phyloP scores from a whole-genome alignment of 2,888 invertebrate species.

The Lasioglossum calceatum region DNA sequence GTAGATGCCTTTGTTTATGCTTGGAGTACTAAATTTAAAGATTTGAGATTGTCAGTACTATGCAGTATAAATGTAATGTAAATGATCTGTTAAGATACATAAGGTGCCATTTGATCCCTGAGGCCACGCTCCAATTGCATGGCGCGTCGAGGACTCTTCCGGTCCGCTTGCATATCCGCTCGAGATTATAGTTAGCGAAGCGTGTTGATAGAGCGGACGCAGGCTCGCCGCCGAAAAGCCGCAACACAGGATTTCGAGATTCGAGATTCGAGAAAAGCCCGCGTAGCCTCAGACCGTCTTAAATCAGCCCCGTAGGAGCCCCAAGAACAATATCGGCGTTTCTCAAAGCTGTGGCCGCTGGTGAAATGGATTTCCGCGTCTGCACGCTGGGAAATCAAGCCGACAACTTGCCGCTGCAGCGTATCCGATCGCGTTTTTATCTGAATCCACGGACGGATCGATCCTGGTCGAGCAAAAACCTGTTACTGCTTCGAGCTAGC shows the following conservation, averaged over 20 bases:
- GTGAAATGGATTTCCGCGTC: slow-evolving; percentile 48
- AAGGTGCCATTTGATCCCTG: background rate
- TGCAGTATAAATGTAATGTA: too few species aligned
- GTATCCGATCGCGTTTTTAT: slow-evolving; percentile 23
- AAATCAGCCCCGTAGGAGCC: slow-evolving; percentile 30
- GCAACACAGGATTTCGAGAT: slow-evolving; percentile 28
- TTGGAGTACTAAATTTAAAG: too few species aligned
- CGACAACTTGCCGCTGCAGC: slow-evolving; percentile 8
- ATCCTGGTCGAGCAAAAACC: slow-evolving; percentile 28
- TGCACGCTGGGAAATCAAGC: slow-evolving; percentile 46
- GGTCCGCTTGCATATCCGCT: slow-evolving; percentile 27
- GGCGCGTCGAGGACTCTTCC: background rate
- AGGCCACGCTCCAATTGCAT: background rate
- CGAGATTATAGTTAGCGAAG: slow-evolving; percentile 32
- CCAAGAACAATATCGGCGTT: slow-evolving; percentile 55
- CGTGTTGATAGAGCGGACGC: slow-evolving; percentile 23
- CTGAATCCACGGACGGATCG: slow-evolving; percentile 4
- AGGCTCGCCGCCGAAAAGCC: slow-evolving; percentile 19
- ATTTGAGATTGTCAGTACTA: too few species aligned
- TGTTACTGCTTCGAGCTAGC: slow-evolving; percentile 27
- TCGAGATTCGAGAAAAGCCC: slow-evolving; percentile 34
- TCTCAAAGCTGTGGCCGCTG: slow-evolving; percentile 25
- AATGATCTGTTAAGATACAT: too few species aligned
- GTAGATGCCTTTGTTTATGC: too few species aligned
- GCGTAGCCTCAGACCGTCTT: slow-evolving; percentile 30